Base-by-base conservation (phyloP, 2,888 invertebrate genomes). In the Sylvicola cinctus region DNA sequence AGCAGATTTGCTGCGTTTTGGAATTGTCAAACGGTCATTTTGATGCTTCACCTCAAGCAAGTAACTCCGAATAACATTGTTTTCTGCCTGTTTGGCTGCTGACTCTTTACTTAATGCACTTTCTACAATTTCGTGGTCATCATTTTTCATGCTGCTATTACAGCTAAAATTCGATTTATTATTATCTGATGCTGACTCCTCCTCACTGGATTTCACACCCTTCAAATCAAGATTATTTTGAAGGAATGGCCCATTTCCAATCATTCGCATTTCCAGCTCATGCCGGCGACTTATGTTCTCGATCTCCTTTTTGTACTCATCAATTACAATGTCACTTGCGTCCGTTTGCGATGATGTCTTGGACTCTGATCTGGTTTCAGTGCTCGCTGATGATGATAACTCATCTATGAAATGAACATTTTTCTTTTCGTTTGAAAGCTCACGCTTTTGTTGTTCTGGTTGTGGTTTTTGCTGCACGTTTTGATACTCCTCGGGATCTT, bases 331-430 rank as follows among this genome's bases (percentile, higher is more conserved):
- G 20, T 20, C 20, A 20, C 20, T 20, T 6, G 20, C 20, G 20
- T 20, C 20, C 32, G 4, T 32, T 16, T 11, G 8, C 3, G 16
- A 20, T 32, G 31, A 16, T 10, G 15, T 29, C n/a, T 34, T 27
- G 2, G 34, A 23, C 6, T 28, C 16, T 20, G 20, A 15, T 27
- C 7, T 29, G 5, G 20, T 14, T 3, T 34, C 33, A 15, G 3
- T 34, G 11, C 14, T 13, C 2, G 29, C 17, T 29, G 16, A 20
- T 2, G 25, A 2, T 13, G 17, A 17, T 16, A 7, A 25, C 20
- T 35, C 35, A 26, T 50, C 47, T 3, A 54, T 50, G 33, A 58
- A 58, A 35, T 55, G 57, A 2, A 58, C 57, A 0, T 49, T 45
- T 31, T 57, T 58, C 38, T 57, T 58, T 1, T 20, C 20, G 20